Evolutionary conservation across 2,888 invertebrate genomes (phyloP), one percentile per base, ranked within the genome.

Genomic region (Sympetrum striolatum): DNA sequence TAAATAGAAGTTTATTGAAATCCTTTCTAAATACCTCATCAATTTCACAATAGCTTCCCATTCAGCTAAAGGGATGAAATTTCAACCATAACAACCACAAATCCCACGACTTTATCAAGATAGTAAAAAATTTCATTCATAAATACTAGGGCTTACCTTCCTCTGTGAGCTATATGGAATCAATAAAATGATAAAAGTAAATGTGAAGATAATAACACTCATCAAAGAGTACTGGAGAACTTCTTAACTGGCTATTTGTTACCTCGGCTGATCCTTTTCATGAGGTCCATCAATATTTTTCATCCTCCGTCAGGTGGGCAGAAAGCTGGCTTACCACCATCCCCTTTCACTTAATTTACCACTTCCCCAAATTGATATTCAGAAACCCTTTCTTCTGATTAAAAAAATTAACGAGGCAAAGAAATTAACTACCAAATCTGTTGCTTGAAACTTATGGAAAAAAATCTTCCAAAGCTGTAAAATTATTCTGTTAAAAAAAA

Each of bases 181-280:
- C 18, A 58, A 37, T 48, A 31, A 2, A 82, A 2, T 81, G 58
- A 60, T 39, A 8, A 58, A 22, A 37, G 37, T 31, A 22, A n/a
- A 60, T 64, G 18, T 60, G n/a, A n/a, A 37, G 22, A 37, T 37
- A 22, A n/a, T 44, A n/a, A 48, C 10, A 15, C 81, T 81, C 48
- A 22, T 22, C 48, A 44, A 14, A n/a, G 25, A 12, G 18, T 60
- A 10, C n/a, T 15, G 8, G 15, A 60, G 48, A 37, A 60, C 22
- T 60, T 86, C 18, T 80, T 37, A 86, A 37, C 14, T 86, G 86
- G 39, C 18, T 37, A 86, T 8, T 86, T 37, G 37, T 86, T 86
- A 86, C 86, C 86, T 86, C 86, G 39, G 39, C 60, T 14, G 86
- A n/a, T 86, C 60, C 86, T 64, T 86, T 86, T 37, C 64, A 64